A percentile compares a stretch with the other conserved stretches of the same genome.
These are phyloP conservation scores for Pterobdella sp. DNA, from an alignment of 2,888 invertebrate genomes.

Conservation along the genomic window DNA sequence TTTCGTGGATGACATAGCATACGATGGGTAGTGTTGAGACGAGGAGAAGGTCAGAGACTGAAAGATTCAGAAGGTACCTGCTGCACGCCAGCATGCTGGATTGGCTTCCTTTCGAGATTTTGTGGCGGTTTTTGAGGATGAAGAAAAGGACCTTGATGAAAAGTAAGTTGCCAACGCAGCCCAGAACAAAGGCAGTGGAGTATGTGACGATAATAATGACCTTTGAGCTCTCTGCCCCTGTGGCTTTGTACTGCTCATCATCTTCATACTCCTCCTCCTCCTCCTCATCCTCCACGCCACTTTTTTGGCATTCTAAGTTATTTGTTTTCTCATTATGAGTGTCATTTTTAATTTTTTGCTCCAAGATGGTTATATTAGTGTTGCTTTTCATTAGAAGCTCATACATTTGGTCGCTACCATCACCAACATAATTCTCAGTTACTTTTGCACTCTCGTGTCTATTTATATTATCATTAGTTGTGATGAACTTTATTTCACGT, in stretches of 20 bases:
- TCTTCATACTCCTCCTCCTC: background rate
- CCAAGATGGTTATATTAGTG: too few species aligned
- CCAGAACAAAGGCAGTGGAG: conserved; percentile 19
- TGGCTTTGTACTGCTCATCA: background rate
- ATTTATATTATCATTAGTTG: too few species aligned
- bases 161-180: conserved; percentile 28
- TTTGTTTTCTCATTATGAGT: too few species aligned
- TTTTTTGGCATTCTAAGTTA: background rate
- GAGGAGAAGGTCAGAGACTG: conserved; percentile 35
- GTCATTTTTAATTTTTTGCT: too few species aligned
- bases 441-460: too few species aligned
- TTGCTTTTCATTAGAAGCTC: too few species aligned
- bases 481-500: too few species aligned
- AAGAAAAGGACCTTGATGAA: conserved; percentile 26
- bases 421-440: too few species aligned
- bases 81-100: conserved; percentile 22
- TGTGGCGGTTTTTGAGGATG: conserved; percentile 13
- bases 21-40: conserved; percentile 35
- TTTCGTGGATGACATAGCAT: conserved; percentile 31
- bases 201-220: conserved; percentile 18
- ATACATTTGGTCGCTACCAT: too few species aligned
- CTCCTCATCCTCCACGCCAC: background rate
- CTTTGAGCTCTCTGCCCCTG: background rate
- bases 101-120: conserved; percentile 2
- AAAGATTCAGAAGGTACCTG: conserved; percentile 37